Evolutionary conservation across 2,797 vertebrate genomes (phyloP).

Genomic region (Anisognathus igniventris): DNA sequence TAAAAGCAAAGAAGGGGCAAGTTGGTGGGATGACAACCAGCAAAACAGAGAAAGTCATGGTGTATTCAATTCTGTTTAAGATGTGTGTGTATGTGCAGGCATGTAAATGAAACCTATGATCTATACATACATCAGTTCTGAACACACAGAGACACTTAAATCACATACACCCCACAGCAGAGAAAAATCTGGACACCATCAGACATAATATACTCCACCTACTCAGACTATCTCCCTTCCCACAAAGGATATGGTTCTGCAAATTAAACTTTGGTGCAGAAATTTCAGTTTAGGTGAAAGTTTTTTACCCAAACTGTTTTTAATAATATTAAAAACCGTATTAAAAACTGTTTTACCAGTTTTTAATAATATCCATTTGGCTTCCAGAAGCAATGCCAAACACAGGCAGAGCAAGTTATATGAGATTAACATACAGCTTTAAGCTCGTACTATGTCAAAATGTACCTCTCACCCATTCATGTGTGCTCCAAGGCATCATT

Average conservation of each 20-base stretch:
- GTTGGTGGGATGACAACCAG: background rate
- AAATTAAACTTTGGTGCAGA: background rate
- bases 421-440: background rate
- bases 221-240: background rate
- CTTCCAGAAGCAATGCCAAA: background rate
- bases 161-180: background rate
- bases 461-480: rapidly evolving
- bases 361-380: background rate
- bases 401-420: background rate
- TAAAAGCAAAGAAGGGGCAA: background rate
- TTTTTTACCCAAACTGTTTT: background rate
- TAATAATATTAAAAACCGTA: background rate
- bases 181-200: background rate
- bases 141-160: background rate
- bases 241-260: background rate
- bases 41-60: background rate
- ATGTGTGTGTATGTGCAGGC: background rate
- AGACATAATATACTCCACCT: background rate
- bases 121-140: background rate
- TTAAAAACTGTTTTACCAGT: background rate
- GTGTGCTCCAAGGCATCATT: rapidly evolving
- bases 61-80: background rate
- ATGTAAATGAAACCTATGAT: background rate
- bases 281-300: background rate
- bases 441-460: background rate